Evolutionary conservation across 1,140 invertebrate species (phyloP).

Genomic region (Penaeus chinensis): DNA sequence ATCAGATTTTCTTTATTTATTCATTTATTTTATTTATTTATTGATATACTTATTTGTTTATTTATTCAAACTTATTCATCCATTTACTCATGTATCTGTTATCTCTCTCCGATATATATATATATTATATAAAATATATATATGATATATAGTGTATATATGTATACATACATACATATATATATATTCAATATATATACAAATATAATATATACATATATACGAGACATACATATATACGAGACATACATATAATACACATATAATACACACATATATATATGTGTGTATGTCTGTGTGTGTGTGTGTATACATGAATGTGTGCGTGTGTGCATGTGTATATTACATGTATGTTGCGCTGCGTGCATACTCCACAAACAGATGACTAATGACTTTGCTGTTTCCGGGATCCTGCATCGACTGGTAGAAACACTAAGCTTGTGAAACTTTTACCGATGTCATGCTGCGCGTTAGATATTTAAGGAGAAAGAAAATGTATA

Average conservation of each 20-base stretch:
- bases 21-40: no score
- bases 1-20: no score
- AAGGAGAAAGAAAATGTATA: no score
- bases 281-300: not conserved
- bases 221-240: no score
- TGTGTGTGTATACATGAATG: not conserved
- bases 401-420: no score
- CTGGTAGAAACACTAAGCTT: no score
- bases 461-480: no score
- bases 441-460: no score
- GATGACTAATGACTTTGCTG: no score
- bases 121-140: slow-evolving; percentile 1
- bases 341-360: not conserved
- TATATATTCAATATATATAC: not conserved
- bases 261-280: not conserved
- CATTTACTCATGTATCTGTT: no score
- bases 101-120: not conserved
- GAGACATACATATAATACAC: not conserved
- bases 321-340: not conserved
- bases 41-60: no score
- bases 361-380: not conserved
- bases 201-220: not conserved
- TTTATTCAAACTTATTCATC: no score
- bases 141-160: not conserved
- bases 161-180: not conserved